phyloP scores from a whole-genome alignment of 2,113 vertebrate genomes.

The Bubo blakistoni region DNA sequence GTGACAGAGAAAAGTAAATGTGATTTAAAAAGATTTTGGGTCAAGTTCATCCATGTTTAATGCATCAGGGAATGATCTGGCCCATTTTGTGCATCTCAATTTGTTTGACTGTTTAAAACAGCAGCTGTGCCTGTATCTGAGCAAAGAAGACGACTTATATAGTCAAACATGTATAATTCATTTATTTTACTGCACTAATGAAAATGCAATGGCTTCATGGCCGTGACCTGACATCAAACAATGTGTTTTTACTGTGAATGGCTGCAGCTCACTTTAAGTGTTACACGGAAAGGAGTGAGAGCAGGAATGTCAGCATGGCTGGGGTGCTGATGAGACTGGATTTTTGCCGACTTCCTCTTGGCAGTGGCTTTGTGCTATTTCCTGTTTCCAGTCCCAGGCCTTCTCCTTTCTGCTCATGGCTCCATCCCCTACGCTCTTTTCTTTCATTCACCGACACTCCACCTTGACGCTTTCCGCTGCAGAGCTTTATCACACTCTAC shows the following conservation, averaged over 20 bases:
- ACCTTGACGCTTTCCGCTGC: not conserved
- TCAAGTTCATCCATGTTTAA: not conserved
- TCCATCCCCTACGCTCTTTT: not conserved
- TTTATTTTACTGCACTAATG: not conserved
- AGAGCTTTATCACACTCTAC: not conserved
- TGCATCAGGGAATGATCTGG: not conserved
- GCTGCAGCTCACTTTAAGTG: not conserved
- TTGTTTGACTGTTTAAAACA: not conserved
- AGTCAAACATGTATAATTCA: not conserved
- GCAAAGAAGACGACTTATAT: not conserved
- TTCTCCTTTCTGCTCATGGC: not conserved
- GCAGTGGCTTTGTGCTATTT: not conserved
- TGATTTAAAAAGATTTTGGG: not conserved
- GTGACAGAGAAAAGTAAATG: not conserved
- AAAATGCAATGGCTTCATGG: not conserved
- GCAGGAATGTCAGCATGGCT: not conserved
- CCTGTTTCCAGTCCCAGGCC: not conserved
- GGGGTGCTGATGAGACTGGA: not conserved
- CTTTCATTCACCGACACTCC: not conserved
- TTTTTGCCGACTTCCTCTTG: not conserved
- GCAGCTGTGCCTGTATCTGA: not conserved
- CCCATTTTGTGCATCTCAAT: not conserved
- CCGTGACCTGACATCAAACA: not conserved
- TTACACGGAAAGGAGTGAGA: not conserved
- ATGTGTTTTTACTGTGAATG: not conserved